Percentiles rank a stretch among this genome's conserved stretches.
These are phyloP conservation scores for Paragorgia papillata DNA, from an alignment of 92 coral and sea anemone species.

Conservation along the genomic window DNA sequence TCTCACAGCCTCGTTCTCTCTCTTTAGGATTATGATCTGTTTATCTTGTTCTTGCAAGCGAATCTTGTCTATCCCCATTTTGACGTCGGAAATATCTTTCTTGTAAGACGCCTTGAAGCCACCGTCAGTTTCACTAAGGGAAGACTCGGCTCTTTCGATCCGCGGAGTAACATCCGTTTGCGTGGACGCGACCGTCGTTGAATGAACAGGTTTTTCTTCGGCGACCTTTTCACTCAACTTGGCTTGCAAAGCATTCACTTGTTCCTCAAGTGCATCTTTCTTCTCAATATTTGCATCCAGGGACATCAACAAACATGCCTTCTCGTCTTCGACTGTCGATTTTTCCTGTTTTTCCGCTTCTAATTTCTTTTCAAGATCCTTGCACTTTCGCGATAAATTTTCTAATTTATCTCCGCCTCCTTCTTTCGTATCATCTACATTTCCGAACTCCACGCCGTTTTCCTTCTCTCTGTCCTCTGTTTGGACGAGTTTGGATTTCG, in stretches of 20 bases:
- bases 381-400: slow-evolving; percentile 41
- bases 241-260: slow-evolving; percentile 66
- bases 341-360: slow-evolving; percentile 78
- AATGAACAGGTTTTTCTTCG: too few species aligned
- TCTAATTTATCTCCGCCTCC: background rate
- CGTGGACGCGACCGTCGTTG: slow-evolving; percentile 17
- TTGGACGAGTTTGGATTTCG: slow-evolving; percentile 33
- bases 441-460: slow-evolving; percentile 19
- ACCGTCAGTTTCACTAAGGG: slow-evolving; percentile 30
- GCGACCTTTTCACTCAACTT: background rate
- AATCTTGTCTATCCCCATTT: slow-evolving; percentile 74
- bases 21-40: slow-evolving; percentile 67
- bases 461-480: slow-evolving; percentile 8
- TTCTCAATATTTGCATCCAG: slow-evolving; percentile 88
- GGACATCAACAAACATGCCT: slow-evolving; percentile 81
- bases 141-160: slow-evolving; percentile 40
- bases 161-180: slow-evolving; percentile 39
- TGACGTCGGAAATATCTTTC: slow-evolving; percentile 38
- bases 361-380: slow-evolving; percentile 69
- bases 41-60: slow-evolving; percentile 64
- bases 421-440: background rate
- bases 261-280: slow-evolving; percentile 86
- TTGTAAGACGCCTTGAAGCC: slow-evolving; percentile 3
- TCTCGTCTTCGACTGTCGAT: slow-evolving; percentile 68
- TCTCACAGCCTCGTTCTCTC: slow-evolving; percentile 61